Evolutionary conservation across 2,888 invertebrate genomes (phyloP), one percentile per base, ranked within the genome.

Genomic region (Drosophila setosimentum): DNA sequence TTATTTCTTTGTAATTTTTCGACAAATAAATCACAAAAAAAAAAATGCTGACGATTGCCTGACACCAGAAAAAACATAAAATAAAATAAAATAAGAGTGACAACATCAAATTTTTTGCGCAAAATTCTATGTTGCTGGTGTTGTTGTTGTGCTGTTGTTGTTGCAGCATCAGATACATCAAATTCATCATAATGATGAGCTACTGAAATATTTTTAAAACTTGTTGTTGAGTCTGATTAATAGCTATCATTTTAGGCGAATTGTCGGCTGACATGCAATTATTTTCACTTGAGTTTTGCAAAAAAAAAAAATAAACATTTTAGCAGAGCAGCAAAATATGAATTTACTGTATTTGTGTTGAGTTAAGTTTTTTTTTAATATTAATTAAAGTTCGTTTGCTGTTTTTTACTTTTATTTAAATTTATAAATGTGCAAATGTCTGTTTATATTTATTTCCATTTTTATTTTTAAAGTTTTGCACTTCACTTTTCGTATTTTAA

Each of bases 171-270:
- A 51, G 53, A 50, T 66, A 81, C 67, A 72, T 45, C 21, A 60
- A 72, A 81, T 73, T 55, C 51, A 69, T 78, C 74, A 71, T 40
- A 60, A 61, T 68, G 67, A 68, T 70, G 73, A 66, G 67, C 78
- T 58, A 64, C 60, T 68, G 65, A 69, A 83, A 69, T 66, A 53
- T 51, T 61, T 63, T 58, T 67, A 60, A 73, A 60, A 70, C 61
- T 54, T 62, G 18, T 51, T 40, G 50, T 13, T 35, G 30, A 24
- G 13, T 49, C 24, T 65, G 70, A 82, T 71, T 80, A 53, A 73
- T 82, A 18, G 29, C 13, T 16, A 50, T 50, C n/a, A 74, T 60
- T 66, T 62, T 37, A 49, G 57, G 27, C 67, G 54, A 65, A 51
- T 51, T 24, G 21, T 51, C 64, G 57, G 45, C 21, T 24, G 7